These are phyloP conservation scores for Malurus melanocephalus DNA, from an alignment of 2,113 vertebrate genomes.

Conservation along the genomic window DNA sequence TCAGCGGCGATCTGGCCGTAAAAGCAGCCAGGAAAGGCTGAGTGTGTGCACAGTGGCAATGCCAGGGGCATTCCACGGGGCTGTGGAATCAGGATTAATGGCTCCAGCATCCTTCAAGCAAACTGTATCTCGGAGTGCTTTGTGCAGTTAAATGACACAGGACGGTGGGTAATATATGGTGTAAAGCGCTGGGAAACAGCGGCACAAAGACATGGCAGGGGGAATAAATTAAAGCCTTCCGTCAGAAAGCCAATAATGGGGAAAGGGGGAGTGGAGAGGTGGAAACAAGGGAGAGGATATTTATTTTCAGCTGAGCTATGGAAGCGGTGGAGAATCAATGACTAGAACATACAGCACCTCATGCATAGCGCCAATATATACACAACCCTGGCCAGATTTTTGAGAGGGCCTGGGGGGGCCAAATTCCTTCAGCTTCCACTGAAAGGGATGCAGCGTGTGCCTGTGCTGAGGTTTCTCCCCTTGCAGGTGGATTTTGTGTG, in stretches of 20 bases:
- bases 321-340: constrained; percentile 24
- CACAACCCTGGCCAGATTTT: background rate
- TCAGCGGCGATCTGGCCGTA: fast-evolving
- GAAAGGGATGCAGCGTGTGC: fast-evolving
- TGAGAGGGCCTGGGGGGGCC: background rate
- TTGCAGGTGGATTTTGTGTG: background rate
- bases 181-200: constrained; percentile 35
- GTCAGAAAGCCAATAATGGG: constrained; percentile 47
- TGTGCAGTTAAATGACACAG: constrained; percentile 62
- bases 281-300: constrained; percentile 36
- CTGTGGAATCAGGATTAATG: constrained; percentile 48
- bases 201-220: background rate
- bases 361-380: background rate
- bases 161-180: constrained; percentile 57
- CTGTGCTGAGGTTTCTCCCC: background rate
- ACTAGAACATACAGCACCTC: background rate
- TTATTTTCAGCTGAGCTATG: constrained; percentile 31
- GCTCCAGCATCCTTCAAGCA: constrained; percentile 45
- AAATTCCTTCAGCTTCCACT: background rate
- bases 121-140: constrained; percentile 33
- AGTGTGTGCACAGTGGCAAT: fast-evolving
- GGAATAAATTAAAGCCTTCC: constrained; percentile 63
- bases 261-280: constrained; percentile 32
- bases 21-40: background rate
- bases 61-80: background rate